Evolutionary conservation across 2,888 invertebrate species (phyloP).

Genomic region (Linnaemya tessellans): DNA sequence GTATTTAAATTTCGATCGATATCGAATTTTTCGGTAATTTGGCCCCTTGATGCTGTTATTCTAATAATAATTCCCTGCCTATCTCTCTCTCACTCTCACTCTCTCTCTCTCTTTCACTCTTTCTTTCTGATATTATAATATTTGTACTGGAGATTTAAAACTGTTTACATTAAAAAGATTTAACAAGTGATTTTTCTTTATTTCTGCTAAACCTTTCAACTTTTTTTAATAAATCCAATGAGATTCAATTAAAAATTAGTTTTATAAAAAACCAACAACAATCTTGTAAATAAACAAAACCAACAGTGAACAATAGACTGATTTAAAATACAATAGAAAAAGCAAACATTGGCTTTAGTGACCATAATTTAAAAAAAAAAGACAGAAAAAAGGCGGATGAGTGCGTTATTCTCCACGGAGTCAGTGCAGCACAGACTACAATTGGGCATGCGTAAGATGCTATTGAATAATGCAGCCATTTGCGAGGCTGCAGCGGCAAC

Average conservation of each 20-base stretch:
- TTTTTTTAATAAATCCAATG: constrained; percentile 50
- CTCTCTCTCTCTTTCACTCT: too few relatives aligned
- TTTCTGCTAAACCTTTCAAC: constrained; percentile 31
- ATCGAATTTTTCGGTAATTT: too few relatives aligned
- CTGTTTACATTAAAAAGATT: not conserved
- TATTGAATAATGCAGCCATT: constrained; percentile 59
- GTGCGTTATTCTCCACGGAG: constrained; percentile 69
- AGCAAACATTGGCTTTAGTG: constrained; percentile 49
- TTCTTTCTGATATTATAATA: too few relatives aligned
- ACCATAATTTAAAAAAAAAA: constrained; percentile 57
- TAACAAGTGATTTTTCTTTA: too few relatives aligned
- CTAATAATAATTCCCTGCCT: too few relatives aligned
- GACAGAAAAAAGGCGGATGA: constrained; percentile 48
- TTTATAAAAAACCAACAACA: constrained; percentile 10
- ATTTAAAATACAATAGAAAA: constrained; percentile 46
- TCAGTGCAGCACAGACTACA: constrained; percentile 53
- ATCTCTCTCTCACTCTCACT: too few relatives aligned
- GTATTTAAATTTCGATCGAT: too few relatives aligned
- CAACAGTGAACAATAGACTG: constrained; percentile 8
- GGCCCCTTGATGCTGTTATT: too few relatives aligned
- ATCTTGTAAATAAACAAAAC: not conserved
- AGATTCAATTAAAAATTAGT: constrained; percentile 69
- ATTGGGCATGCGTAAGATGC: constrained; percentile 66
- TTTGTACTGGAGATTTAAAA: not conserved
- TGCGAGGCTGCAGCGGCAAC: not conserved